phyloP scores from a whole-genome alignment of 53 echinoderm and acorn worm species.

The Hippasteria phrygiana region DNA sequence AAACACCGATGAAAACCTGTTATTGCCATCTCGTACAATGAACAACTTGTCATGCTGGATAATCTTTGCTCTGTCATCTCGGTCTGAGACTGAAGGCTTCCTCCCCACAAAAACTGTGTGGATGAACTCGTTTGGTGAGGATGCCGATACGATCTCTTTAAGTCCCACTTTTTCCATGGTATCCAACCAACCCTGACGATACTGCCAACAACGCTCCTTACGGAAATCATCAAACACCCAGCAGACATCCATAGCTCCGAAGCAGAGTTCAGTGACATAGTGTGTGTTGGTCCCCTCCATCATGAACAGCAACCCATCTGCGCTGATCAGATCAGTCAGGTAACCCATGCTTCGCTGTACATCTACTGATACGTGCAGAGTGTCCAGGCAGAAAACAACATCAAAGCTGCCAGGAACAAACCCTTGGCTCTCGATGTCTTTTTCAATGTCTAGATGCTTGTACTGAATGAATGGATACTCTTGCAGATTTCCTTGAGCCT shows the following conservation, averaged over 20 bases:
- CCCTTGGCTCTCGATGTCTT: slow-evolving; percentile 82
- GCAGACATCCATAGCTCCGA: slow-evolving; percentile 90
- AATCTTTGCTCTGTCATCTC: not conserved
- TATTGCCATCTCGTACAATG: slow-evolving; percentile 55
- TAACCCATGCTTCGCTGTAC: slow-evolving; percentile 72
- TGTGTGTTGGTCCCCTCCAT: slow-evolving; percentile 83
- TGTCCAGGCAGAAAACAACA: slow-evolving; percentile 87
- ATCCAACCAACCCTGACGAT: slow-evolving; percentile 73
- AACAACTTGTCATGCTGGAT: slow-evolving; percentile 50
- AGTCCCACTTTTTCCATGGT: slow-evolving; percentile 80
- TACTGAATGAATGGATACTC: slow-evolving; percentile 92
- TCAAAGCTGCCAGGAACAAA: slow-evolving; percentile 90
- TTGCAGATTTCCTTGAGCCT: slow-evolving; percentile 83
- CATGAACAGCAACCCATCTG: slow-evolving; percentile 84
- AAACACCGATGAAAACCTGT: slow-evolving; percentile 49
- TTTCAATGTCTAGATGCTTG: slow-evolving; percentile 95
- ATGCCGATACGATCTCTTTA: slow-evolving; percentile 75
- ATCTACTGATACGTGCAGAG: slow-evolving; percentile 89
- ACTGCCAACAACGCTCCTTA: slow-evolving; percentile 87
- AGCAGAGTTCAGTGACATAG: slow-evolving; percentile 87
- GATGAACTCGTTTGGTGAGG: slow-evolving; percentile 88
- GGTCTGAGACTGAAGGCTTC: slow-evolving; percentile 59
- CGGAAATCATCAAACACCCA: slow-evolving; percentile 90
- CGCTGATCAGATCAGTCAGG: slow-evolving; percentile 80
- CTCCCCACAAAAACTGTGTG: slow-evolving; percentile 86